Percentiles rank a stretch among this genome's conserved stretches.
phyloP scores from a whole-genome alignment of 2,888 invertebrate species.

The Glyphotaelius pellucidus region DNA sequence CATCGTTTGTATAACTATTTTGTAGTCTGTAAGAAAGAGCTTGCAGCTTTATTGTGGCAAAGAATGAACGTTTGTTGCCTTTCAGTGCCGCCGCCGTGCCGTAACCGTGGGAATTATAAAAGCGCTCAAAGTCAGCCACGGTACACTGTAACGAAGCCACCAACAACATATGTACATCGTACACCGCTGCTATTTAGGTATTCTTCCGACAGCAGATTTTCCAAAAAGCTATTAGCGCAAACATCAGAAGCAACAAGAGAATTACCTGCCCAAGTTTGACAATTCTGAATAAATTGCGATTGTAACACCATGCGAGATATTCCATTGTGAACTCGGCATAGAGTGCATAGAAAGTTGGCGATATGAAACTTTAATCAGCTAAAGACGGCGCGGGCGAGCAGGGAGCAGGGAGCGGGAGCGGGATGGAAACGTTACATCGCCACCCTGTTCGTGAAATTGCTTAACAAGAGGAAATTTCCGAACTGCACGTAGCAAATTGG shows the following conservation, averaged over 20 bases:
- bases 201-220: not conserved
- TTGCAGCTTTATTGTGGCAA: no score
- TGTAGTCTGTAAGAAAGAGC: no score
- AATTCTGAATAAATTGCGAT: not conserved
- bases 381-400: not conserved
- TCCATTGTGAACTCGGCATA: not conserved
- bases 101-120: no score
- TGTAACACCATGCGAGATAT: not conserved
- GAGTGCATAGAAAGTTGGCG: not conserved
- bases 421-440: not conserved
- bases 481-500: conserved; percentile 24
- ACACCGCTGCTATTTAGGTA: not conserved
- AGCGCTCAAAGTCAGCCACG: not conserved
- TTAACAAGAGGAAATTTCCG: conserved; percentile 49
- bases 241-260: not conserved
- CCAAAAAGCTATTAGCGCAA: not conserved
- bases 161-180: not conserved
- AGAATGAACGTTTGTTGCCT: no score
- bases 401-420: not conserved
- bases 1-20: no score
- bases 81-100: no score
- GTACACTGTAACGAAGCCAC: not conserved
- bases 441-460: conserved; percentile 46
- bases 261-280: not conserved
- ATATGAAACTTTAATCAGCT: not conserved